These are phyloP conservation scores for Xenops minutus DNA, from an alignment of 2,797 vertebrate species.

Conservation along the genomic window DNA sequence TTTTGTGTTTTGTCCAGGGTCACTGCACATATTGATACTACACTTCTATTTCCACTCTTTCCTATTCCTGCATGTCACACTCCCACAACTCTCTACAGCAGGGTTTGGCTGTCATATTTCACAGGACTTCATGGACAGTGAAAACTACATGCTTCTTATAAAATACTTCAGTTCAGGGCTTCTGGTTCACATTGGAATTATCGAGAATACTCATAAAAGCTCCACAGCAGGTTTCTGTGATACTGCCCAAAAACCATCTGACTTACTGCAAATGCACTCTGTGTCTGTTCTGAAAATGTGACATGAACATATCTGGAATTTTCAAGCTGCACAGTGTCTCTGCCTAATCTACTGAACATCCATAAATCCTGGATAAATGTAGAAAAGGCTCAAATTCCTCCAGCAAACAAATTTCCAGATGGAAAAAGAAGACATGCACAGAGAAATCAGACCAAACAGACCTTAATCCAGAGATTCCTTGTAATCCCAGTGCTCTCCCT, in stretches of 20 bases:
- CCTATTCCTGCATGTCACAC: not conserved
- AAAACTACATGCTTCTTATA: not conserved
- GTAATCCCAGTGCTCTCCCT: not conserved
- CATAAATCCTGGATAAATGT: not conserved
- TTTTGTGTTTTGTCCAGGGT: not conserved
- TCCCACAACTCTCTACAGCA: not conserved
- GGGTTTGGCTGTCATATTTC: not conserved
- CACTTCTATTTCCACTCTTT: not conserved
- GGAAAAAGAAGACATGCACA: not conserved
- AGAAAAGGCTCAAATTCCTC: not conserved
- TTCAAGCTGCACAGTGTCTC: not conserved
- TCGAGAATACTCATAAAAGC: not conserved
- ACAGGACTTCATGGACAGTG: not conserved
- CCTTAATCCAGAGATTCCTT: not conserved
- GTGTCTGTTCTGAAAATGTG: not conserved
- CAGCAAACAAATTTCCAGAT: constrained; percentile 23
- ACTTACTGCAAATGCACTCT: not conserved
- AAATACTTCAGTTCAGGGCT: not conserved
- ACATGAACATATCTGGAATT: not conserved
- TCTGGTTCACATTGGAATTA: not conserved
- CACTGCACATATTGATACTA: not conserved
- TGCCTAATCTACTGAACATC: not conserved
- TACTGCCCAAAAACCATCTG: not conserved
- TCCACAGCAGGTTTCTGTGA: not conserved
- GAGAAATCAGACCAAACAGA: not conserved